Evolutionary conservation across 2,113 vertebrate genomes (phyloP), one percentile per base, ranked within the genome.

Genomic region (Mirza zaza): DNA sequence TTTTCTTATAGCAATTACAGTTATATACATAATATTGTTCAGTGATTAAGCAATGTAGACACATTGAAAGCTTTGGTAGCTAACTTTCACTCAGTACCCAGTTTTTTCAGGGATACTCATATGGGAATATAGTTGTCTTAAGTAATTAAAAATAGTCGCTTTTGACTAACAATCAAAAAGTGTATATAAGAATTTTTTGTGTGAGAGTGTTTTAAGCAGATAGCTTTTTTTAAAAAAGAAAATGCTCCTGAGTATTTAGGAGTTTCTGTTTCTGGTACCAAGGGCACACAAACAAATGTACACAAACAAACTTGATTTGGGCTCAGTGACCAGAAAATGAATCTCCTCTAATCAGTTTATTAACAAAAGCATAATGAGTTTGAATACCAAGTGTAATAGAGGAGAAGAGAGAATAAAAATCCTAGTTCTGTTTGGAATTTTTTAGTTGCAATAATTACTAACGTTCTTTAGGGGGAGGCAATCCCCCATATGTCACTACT

Each of bases 401-500:
- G 91, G 29, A 77, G 36, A 73, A 57, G 65, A 89, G n/a, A 91
- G 86, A 71, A 32, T 71, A 92, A 94, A 97, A 45, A 77, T 73
- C 59, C 75, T n/a, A 59, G 63, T 91, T 80, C 36, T 89, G 42
- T 90, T 96, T 97, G 45, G 70, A 95, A 94, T 93, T 94, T 96
- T 91, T 89, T 90, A 75, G 90, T 95, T 98, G 97, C 96, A 98
- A 97, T 97, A 97, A 97, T 98, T 97, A 87, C 96, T 96, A 97
- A 96, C 1, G 75, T 98, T 97, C 97, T 98, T 98, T 98, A 98
- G 97, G 93, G 97, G 97, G 97, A 97, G 65, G 97, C 95, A 98
- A 87, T 98, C 97, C 96, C 97, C 93, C 65, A 39, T 87, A 79
- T 95, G 97, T 97, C 89, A 94, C 73, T 45, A 39, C 39, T 93